phyloP scores from a whole-genome alignment of 2,113 vertebrate genomes.

The Podarcis muralis region DNA sequence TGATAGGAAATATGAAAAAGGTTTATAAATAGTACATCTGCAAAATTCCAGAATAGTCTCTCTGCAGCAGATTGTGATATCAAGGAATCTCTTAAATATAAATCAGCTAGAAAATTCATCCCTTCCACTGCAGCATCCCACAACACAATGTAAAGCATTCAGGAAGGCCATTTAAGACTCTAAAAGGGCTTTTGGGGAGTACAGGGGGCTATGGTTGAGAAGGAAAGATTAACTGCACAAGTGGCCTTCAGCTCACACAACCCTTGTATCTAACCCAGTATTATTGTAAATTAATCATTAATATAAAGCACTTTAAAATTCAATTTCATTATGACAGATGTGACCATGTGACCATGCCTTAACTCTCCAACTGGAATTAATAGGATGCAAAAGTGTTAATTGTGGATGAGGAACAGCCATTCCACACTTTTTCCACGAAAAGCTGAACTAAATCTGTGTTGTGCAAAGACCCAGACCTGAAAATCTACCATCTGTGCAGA shows the following conservation, averaged over 20 bases:
- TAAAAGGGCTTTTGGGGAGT: background rate
- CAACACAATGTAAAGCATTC: background rate
- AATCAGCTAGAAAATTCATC: background rate
- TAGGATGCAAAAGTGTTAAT: background rate
- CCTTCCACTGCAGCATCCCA: background rate
- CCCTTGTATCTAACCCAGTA: background rate
- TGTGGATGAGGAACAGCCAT: background rate
- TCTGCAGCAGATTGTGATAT: background rate
- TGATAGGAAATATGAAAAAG: background rate
- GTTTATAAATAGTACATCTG: background rate
- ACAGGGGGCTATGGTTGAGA: background rate
- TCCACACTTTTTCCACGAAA: background rate
- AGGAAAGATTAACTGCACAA: too few species aligned
- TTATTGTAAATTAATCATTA: constrained; percentile 27
- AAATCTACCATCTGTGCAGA: background rate
- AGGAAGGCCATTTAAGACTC: background rate
- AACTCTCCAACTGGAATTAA: background rate
- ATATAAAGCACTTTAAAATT: constrained; percentile 19
- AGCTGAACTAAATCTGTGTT: background rate
- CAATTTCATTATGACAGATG: background rate
- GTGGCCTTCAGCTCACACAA: too few species aligned
- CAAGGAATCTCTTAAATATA: background rate
- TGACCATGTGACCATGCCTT: background rate
- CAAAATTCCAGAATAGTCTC: background rate
- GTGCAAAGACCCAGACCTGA: background rate